These are phyloP conservation scores for Galemys pyrenaicus DNA, from an alignment of 2,113 vertebrate genomes.

Conservation along the genomic window DNA sequence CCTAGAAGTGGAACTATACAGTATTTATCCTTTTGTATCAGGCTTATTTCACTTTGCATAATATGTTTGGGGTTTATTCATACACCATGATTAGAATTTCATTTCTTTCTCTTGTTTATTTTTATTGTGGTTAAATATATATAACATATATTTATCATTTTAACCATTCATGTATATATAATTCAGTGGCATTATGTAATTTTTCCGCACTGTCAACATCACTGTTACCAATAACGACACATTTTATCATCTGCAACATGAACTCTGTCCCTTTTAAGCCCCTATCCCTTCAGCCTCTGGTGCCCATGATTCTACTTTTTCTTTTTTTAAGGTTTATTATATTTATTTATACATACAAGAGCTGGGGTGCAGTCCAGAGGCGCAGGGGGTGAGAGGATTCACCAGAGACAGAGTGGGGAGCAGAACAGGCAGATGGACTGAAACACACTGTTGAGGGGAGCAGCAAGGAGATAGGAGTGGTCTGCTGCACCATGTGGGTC, in stretches of 20 bases:
- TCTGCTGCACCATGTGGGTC: too few species aligned
- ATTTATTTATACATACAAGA: too few species aligned
- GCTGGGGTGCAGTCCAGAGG: too few species aligned
- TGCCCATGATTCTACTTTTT: not conserved
- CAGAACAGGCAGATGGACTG: too few species aligned
- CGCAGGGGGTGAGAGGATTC: too few species aligned
- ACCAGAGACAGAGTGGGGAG: too few species aligned
- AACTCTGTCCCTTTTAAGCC: not conserved
- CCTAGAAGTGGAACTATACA: not conserved
- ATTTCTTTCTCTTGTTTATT: not conserved
- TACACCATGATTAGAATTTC: not conserved
- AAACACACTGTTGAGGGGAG: too few species aligned
- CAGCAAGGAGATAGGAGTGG: too few species aligned
- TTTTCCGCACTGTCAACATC: not conserved
- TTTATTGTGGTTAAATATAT: not conserved
- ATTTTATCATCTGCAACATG: not conserved
- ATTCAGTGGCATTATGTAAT: not conserved
- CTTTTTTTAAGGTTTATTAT: too few species aligned
- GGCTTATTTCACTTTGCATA: not conserved
- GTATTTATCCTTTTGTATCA: not conserved
- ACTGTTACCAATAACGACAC: not conserved
- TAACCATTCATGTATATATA: not conserved
- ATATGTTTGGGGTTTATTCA: not conserved
- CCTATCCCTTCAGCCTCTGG: rapidly evolving
- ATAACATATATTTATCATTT: not conserved